These are phyloP conservation scores for Psettodes erumei DNA, from an alignment of 2,113 vertebrate species.

Conservation along the genomic window DNA sequence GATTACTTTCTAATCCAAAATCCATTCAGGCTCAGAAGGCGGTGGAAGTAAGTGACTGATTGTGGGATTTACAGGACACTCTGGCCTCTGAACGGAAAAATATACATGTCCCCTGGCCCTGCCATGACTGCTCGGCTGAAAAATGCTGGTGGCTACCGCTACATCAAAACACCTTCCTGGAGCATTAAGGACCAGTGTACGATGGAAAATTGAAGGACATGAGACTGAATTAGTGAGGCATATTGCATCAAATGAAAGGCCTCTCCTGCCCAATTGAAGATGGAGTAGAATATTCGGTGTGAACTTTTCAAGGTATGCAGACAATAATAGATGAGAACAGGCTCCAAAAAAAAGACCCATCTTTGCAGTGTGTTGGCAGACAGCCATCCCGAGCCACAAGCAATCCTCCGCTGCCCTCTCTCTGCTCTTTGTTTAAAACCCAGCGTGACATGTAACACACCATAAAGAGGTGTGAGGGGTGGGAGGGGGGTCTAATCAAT, in stretches of 20 bases:
- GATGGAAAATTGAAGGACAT: conserved; percentile 40
- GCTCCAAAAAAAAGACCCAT: conserved; percentile 51
- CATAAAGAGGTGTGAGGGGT: conserved; percentile 55
- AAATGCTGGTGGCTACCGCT: conserved; percentile 2
- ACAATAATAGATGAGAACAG: conserved; percentile 62
- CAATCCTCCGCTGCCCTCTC: conserved; percentile 70
- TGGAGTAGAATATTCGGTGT: conserved; percentile 38
- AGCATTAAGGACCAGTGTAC: conserved; percentile 14
- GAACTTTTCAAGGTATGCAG: conserved; percentile 69
- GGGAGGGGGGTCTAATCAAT: conserved; percentile 68
- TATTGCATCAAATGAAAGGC: conserved; percentile 50
- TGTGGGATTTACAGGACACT: conserved; percentile 4
- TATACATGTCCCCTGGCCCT: background rate
- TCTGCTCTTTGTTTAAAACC: conserved; percentile 75
- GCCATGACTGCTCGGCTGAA: conserved; percentile 14
- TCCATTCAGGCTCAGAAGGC: background rate
- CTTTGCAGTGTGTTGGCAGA: conserved; percentile 60
- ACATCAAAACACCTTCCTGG: conserved; percentile 19
- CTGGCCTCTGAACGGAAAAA: conserved; percentile 21
- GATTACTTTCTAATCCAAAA: conserved; percentile 6
- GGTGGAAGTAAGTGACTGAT: conserved; percentile 17
- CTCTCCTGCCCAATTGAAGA: conserved; percentile 14
- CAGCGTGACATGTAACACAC: conserved; percentile 65
- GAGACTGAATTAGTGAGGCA: conserved; percentile 30
- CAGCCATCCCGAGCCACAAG: conserved; percentile 59